Evolutionary conservation across 2,797 vertebrate species (phyloP).

Genomic region (Synaphobranchus kaupii): DNA sequence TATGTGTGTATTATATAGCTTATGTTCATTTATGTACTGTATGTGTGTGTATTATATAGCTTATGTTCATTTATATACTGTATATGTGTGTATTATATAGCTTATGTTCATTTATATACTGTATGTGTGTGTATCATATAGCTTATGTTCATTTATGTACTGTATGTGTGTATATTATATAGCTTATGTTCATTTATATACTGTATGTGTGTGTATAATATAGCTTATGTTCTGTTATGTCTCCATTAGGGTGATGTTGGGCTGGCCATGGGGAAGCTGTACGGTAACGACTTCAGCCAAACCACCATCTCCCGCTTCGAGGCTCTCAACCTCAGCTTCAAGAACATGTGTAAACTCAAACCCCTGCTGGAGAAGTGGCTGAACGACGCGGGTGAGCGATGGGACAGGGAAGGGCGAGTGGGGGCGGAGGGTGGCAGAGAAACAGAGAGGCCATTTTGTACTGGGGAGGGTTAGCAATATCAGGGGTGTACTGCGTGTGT

Average conservation of each 20-base stretch:
- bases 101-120: no score
- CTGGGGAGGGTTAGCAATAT: no score
- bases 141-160: no score
- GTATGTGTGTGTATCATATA: no score
- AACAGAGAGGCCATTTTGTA: background rate
- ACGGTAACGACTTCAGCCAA: constrained; percentile 94
- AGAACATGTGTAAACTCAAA: constrained; percentile 97
- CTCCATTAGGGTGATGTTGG: constrained; percentile 84
- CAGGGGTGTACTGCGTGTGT: background rate
- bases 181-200: no score
- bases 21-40: no score
- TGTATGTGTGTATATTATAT: no score
- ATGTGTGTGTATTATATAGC: no score
- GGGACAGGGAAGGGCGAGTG: background rate
- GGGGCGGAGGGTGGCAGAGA: no score
- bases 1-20: no score
- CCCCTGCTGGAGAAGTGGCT: constrained; percentile 94
- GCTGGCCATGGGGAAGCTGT: constrained; percentile 92
- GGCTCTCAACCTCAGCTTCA: constrained; percentile 93
- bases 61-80: no score
- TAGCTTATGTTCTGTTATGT: background rate
- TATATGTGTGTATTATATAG: no score
- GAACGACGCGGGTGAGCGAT: constrained; percentile 81
- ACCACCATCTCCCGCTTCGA: constrained; percentile 94
- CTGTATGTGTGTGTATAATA: background rate